Base-by-base conservation (phyloP, 2,888 invertebrate species). In the Loripinus fragilis region DNA sequence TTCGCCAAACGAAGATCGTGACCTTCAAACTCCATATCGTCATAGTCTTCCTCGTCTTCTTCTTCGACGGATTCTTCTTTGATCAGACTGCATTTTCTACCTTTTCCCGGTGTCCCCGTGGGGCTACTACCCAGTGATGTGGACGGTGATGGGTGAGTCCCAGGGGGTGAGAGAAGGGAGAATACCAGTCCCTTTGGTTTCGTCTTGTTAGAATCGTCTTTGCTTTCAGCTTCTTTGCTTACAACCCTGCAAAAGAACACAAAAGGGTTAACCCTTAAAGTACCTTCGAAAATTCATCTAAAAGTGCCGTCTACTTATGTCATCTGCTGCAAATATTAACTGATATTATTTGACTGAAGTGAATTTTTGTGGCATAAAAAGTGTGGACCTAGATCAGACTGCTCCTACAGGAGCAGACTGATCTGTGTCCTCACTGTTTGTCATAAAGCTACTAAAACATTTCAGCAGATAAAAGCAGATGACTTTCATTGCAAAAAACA, bases 61-160 rank as follows among this genome's bases (percentile, higher is more conserved):
- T 94, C 97, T 90, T 98, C 98, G 91, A 97, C 96, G 90, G 97
- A 98, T 88, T 98, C 98, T 93, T 98, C 98, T 88, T 97, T 96
- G 30, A 98, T 98, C 89, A 98, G 97, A 91, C 97, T 97, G 94
- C 97, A 98, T 92, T 98, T 98, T 70, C 97, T 95, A 33, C 96
- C 95, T 70, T 97, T 95, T 95, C 96, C 55, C 1, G 68, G 33
- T 15, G 60, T 23, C 45, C 52, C 48, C 10, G 82, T 77, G 10
- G 88, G 86, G 68, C 85, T 85, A 38, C 80, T 71, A 12, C 75
- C 69, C 12, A 79, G 55, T n/a, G 86, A 78, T 17, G 87, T 76
- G 2, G 85, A 84, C 3, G 90, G 85, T 38, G 89, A 81, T 3
- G 91, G 89, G 68, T 90, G 90, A 20, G 88, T 87, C 12, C 91